phyloP scores from a whole-genome alignment of 2,797 vertebrate genomes.

The Sebastes matsubarae region DNA sequence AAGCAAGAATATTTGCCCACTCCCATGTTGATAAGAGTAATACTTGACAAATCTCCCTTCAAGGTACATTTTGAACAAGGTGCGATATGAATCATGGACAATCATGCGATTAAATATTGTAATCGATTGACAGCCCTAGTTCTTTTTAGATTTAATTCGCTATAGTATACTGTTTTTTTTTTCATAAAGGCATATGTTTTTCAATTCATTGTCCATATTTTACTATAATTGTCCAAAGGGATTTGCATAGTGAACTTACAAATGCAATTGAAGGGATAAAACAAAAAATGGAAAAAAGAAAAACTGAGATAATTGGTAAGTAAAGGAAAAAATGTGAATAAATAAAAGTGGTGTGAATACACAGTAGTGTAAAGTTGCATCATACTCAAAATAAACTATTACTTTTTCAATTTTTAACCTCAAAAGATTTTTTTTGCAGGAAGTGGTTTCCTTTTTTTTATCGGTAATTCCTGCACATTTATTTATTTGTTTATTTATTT shows the following conservation, averaged over 20 bases:
- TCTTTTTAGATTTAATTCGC: conserved; percentile 79
- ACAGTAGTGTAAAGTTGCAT: background rate
- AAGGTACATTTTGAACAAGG: too few species aligned
- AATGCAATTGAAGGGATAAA: background rate
- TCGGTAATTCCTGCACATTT: background rate
- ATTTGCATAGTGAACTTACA: background rate
- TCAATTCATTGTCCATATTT: background rate
- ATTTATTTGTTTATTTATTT: too few species aligned
- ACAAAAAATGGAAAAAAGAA: background rate
- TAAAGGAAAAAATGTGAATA: background rate
- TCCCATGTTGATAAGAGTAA: too few species aligned
- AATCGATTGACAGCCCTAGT: background rate
- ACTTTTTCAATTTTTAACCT: background rate
- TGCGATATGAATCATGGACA: too few species aligned
- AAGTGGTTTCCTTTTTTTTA: background rate
- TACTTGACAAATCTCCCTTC: too few species aligned
- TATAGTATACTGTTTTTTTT: background rate
- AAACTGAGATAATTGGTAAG: background rate
- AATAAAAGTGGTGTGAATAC: background rate
- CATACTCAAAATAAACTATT: background rate
- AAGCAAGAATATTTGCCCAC: too few species aligned
- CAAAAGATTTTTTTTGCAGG: background rate
- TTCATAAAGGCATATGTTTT: background rate
- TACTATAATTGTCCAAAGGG: background rate
- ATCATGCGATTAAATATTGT: too few species aligned